Base-by-base conservation (phyloP, 2,888 invertebrate genomes). In the Acrocera orbiculus region DNA sequence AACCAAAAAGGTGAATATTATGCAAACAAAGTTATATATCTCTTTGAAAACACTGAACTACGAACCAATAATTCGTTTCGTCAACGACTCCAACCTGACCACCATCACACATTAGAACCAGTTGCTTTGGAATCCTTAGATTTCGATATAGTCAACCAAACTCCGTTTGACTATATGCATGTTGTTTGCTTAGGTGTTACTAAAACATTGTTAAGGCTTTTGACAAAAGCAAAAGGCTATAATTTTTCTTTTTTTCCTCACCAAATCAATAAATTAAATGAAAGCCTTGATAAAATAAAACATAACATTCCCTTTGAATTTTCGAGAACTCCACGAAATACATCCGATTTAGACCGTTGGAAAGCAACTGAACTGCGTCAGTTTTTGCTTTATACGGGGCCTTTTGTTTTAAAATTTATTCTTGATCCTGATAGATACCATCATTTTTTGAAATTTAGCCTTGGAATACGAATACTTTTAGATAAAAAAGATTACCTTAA, bases 401-500 rank as follows among this genome's bases (percentile, higher is more conserved):
- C 24, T 16, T 22, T 16, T n/a, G 16, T 23, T 22, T 23, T 32
- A 16, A n/a, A 23, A 13, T n/a, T 4, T 16, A 23, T 32, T 11
- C 24, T 32, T 9, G 16, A 32, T 24, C 9, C 11, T 17, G 34
- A 25, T n/a, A 32, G 27, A 16, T 45, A 44, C 40, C 25, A 35
- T 3, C 40, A 45, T 39, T 43, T 45, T 32, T 23, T 44, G 28
- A 27, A 31, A n/a, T 23, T 46, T 11, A 36, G 39, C 31, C 16
- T 30, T 27, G 41, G 26, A n/a, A n/a, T n/a, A n/a, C n/a, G n/a
- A n/a, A n/a, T n/a, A 15, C 16, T 41, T 6, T 16, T 30, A 4
- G 20, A 30, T 16, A 10, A 30, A 30, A 17, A 20, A 16, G 30
- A 22, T 22, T 22, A n/a, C 8, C 2, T 22, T 8, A 3, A 10